Conservation (phyloP, 2,113 vertebrate species). For the Alethe castanea region DNA sequence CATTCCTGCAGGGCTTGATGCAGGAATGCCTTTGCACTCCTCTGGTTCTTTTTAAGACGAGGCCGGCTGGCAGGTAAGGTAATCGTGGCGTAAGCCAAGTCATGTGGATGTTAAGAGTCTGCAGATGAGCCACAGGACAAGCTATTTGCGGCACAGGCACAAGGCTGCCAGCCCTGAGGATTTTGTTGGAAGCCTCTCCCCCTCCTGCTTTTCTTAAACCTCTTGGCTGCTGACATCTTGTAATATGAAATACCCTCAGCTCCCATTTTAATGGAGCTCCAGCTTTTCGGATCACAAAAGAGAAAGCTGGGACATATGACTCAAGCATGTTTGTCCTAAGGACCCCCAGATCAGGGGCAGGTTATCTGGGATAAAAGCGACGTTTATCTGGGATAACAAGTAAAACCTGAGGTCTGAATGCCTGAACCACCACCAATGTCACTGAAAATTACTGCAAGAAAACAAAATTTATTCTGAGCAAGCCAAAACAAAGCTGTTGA, state of each 20-base stretch:
- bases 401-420: background rate
- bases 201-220: background rate
- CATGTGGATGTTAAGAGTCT: slow-evolving; percentile 18
- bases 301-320: background rate
- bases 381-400: background rate
- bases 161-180: background rate
- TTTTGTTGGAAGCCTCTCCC: background rate
- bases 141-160: accelerated
- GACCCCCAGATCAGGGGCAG: background rate
- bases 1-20: background rate
- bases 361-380: background rate
- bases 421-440: background rate
- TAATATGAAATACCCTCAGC: background rate
- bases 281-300: background rate
- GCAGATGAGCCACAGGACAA: slow-evolving; percentile 19
- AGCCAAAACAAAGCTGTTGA: background rate
- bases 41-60: background rate
- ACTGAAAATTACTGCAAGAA: background rate
- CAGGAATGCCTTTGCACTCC: background rate
- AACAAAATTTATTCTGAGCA: background rate
- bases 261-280: background rate
- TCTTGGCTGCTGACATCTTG: background rate
- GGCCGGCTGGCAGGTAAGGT: slow-evolving; percentile 18
- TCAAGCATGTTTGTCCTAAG: background rate
- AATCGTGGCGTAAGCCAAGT: background rate